Evolutionary conservation across 1,140 invertebrate genomes (phyloP), one percentile per base, ranked within the genome.

Genomic region (Bradynema listronoti): DNA sequence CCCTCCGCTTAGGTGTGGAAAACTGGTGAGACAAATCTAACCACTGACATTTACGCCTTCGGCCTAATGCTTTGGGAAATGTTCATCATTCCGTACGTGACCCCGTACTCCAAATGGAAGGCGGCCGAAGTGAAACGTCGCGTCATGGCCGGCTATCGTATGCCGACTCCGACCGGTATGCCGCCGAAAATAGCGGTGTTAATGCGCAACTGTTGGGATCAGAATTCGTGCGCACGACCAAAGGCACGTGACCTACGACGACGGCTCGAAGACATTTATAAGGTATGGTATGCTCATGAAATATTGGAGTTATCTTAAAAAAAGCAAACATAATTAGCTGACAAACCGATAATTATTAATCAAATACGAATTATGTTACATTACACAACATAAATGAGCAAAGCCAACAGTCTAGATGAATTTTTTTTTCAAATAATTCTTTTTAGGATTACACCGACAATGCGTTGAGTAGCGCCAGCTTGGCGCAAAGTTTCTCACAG

Each of bases 61-160:
- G 62, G 62, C 5, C 51, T 68, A 11, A 68, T 32, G 19, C 19
- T 68, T 6, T 64, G 46, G 25, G 62, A 64, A 43, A 41, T 55
- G 34, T 64, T 64, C 30, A 41, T 34, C 39, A 22, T 61, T 6
- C 64, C 62, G n/a, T 64, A 64, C 36, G n/a, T 43, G n/a, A 46
- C 62, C 14, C 62, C 62, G 22, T 64, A 64, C 47, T 14, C 33
- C 22, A 27, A 47, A 27, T 64, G 62, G 62, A 64, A 63, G 24
- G 71, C 67, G 14, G 42, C 33, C 27, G 43, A 45, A 25, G 69
- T 71, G 7, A 73, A 73, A 58, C 46, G 61, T 29, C 68, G 56
- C 39, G 65, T 69, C n/a, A 51, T 63, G 51, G 50, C 36, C 22
- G 68, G 68, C 16, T 70, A 70, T 33, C 69, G 68, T 27, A 24